These are phyloP conservation scores for Megaceryle torquata DNA, from an alignment of 2,113 vertebrate genomes.

Conservation along the genomic window DNA sequence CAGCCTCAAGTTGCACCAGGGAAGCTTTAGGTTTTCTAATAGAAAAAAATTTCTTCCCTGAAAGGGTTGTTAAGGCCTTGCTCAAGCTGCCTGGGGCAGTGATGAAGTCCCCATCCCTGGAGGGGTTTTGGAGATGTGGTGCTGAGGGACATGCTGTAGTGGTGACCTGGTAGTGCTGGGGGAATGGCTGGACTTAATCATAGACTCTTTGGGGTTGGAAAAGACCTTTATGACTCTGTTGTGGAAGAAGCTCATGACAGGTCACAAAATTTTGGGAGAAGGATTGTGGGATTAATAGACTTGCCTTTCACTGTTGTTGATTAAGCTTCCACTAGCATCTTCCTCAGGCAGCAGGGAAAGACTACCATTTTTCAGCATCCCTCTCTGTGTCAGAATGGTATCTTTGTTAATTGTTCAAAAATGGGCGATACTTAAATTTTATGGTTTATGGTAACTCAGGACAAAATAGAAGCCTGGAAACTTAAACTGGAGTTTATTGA, in stretches of 20 bases:
- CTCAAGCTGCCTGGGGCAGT: not conserved
- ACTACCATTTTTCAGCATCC: not conserved
- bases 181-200: not conserved
- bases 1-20: fast-evolving
- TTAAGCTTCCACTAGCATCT: not conserved
- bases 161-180: not conserved
- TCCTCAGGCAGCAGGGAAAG: fast-evolving
- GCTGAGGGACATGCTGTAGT: not conserved
- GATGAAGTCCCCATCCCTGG: not conserved
- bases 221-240: not conserved
- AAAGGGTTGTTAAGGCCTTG: not conserved
- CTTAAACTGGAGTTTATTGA: not conserved
- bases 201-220: not conserved
- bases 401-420: not conserved
- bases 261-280: not conserved
- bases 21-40: fast-evolving
- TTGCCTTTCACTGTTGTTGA: not conserved
- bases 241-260: not conserved
- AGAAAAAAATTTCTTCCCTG: not conserved
- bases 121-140: not conserved
- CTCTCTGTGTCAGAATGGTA: not conserved
- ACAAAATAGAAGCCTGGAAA: not conserved
- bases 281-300: not conserved
- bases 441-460: not conserved
- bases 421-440: not conserved